Evolutionary conservation across 1,140 invertebrate species (phyloP).

Genomic region (Bombus superbus): DNA sequence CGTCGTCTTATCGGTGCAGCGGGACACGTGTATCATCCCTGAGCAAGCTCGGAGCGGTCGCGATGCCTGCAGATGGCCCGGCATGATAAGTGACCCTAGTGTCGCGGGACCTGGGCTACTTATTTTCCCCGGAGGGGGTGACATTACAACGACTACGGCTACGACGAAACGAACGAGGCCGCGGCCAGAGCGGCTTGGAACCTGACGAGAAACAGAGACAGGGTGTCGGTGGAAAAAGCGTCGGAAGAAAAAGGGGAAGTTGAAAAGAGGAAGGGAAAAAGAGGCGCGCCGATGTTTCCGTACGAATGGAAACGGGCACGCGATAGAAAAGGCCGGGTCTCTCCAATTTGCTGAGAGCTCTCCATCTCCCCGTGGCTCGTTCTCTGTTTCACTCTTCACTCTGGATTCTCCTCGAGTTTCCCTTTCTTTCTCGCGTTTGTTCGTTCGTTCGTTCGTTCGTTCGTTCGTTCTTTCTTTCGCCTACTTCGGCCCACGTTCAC

Average conservation of each 20-base stretch:
- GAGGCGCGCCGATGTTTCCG: conserved; percentile 49
- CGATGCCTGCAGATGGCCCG: conserved; percentile 39
- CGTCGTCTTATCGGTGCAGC: conserved; percentile 20
- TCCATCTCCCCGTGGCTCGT: conserved; percentile 30
- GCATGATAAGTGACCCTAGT: conserved; percentile 44
- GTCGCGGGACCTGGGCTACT: conserved; percentile 39
- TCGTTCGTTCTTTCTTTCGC: neutral
- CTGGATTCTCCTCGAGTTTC: neutral
- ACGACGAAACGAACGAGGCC: conserved; percentile 43
- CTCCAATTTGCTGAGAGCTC: conserved; percentile 61
- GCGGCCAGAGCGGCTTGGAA: neutral
- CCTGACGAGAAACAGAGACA: neutral
- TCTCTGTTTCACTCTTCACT: neutral
- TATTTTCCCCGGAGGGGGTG: conserved; percentile 23
- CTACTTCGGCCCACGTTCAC: conserved; percentile 25
- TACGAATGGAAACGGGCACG: conserved; percentile 56
- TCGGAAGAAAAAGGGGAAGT: neutral
- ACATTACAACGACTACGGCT: neutral
- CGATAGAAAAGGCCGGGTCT: conserved; percentile 52
- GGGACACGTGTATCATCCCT: conserved; percentile 33
- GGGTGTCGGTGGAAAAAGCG: neutral
- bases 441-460: neutral
- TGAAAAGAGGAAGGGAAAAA: conserved; percentile 40
- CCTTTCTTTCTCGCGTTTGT: neutral
- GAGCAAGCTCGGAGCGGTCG: neutral